These are phyloP conservation scores for Electrona antarctica DNA, from an alignment of 2,113 vertebrate genomes.

Conservation along the genomic window DNA sequence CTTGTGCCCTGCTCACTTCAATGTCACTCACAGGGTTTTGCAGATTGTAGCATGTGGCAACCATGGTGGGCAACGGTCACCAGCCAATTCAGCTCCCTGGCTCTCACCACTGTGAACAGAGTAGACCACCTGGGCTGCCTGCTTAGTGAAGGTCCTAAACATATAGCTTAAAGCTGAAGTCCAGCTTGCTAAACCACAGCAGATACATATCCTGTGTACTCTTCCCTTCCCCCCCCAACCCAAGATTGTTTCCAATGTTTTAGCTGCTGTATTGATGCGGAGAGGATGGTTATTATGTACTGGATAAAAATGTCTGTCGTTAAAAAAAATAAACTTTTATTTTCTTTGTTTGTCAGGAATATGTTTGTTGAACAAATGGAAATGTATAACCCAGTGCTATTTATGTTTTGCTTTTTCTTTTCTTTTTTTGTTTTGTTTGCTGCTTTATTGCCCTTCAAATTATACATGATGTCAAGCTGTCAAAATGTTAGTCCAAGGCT, in stretches of 20 bases:
- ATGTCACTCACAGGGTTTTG: too few relatives aligned
- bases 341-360: conserved; percentile 31
- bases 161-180: not conserved
- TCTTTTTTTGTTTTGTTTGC: not conserved
- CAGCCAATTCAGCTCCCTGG: not conserved
- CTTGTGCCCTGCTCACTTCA: not conserved
- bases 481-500: conserved; percentile 17
- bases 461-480: conserved; percentile 2
- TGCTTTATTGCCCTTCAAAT: conserved; percentile 9
- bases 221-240: not conserved
- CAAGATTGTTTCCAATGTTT: conserved; percentile 22
- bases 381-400: conserved; percentile 43
- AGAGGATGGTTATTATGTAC: conserved; percentile 16
- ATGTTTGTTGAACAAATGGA: conserved; percentile 56
- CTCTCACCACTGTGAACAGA: conserved; percentile 46
- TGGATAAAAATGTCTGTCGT: conserved; percentile 36
- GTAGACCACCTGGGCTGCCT: not conserved
- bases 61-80: not conserved
- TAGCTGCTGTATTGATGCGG: conserved; percentile 61
- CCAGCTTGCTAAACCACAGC: conserved; percentile 7
- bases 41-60: not conserved
- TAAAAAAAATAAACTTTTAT: conserved; percentile 28
- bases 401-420: conserved; percentile 24
- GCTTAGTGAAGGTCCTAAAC: not conserved
- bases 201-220: conserved; percentile 17